Evolutionary conservation across 2,797 vertebrate genomes (phyloP), one percentile per base, ranked within the genome.

Genomic region (Rhadinocentrus ornatus): DNA sequence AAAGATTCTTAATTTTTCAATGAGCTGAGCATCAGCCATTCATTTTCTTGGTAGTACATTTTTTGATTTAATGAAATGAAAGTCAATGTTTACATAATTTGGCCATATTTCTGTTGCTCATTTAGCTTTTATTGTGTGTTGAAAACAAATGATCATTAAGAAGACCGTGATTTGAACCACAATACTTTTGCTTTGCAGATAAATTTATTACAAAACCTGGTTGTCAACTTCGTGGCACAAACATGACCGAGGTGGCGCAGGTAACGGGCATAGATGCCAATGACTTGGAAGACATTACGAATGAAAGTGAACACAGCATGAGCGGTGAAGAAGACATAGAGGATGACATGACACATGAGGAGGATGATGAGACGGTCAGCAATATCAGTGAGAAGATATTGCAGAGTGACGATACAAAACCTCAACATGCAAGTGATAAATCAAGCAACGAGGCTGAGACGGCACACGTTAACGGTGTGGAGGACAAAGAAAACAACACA

Each of bases 221-320:
- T 73, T 83, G 83, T 85, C 84, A 84, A 69, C 80, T 82, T 62
- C 27, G 86, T 77, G 80, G 61, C 83, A 26, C 66, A 88, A 87
- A 86, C 84, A 90, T 91, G 92, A 91, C 90, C 41, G 93, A 94
- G 75, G 93, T 94, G 76, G 91, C 79, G 41, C 88, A 93, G 69
- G 86, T 86, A 44, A 70, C 62, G 41, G 80, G 70, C 26, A 64
- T 81, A 2, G 77, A 80, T 3, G 75, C 60, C 54, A 81, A 81
- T 0, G 70, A 91, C 63, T 46, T 75, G 22, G 75, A 85, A 2
- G 78, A 86, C 32, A 60, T 81, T 27, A 10, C 58, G 1, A 48
- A 66, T 7, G 70, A 83, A 53, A 62, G 71, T 10, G 79, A 83
- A 56, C 78, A 64, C 24, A 16, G 55, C 24, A 13, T 35, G 63